Conservation (phyloP, 2,888 invertebrate genomes). For the Drosophila merina region DNA sequence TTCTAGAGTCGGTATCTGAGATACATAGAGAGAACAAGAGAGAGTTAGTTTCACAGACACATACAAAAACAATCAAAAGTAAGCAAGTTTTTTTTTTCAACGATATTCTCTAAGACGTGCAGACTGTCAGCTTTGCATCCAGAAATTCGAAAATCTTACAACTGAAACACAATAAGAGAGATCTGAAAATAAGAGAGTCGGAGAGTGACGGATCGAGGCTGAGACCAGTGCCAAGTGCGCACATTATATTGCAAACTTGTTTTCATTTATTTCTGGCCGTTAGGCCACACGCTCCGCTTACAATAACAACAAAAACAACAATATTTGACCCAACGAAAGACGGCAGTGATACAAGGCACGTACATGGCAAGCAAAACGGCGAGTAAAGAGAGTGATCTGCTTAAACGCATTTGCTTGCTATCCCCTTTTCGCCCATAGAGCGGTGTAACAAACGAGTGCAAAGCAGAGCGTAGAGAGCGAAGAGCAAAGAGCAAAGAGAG, state of each 20-base stretch:
- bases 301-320: conserved; percentile 48
- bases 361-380: conserved; percentile 64
- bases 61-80: conserved; percentile 54
- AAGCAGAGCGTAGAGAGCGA: conserved; percentile 57
- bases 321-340: conserved; percentile 18
- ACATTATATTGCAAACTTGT: conserved; percentile 77
- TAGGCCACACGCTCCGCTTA: conserved; percentile 59
- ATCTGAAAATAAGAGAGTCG: conserved; percentile 25
- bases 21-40: neutral
- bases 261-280: conserved; percentile 57
- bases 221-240: conserved; percentile 74
- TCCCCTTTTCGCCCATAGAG: conserved; percentile 49
- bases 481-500: conserved; percentile 42
- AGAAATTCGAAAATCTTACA: conserved; percentile 9
- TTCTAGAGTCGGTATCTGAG: conserved; percentile 40
- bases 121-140: conserved; percentile 37
- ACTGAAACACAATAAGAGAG: conserved; percentile 24
- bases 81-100: conserved; percentile 55
- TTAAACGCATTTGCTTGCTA: conserved; percentile 54
- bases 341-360: conserved; percentile 79
- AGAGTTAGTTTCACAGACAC: conserved; percentile 28
- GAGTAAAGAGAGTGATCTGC: conserved; percentile 46
- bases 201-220: conserved; percentile 19
- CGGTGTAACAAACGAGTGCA: conserved; percentile 75
- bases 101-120: conserved; percentile 66